Conservation (phyloP, 2,113 vertebrate genomes). For the Lynx canadensis region DNA sequence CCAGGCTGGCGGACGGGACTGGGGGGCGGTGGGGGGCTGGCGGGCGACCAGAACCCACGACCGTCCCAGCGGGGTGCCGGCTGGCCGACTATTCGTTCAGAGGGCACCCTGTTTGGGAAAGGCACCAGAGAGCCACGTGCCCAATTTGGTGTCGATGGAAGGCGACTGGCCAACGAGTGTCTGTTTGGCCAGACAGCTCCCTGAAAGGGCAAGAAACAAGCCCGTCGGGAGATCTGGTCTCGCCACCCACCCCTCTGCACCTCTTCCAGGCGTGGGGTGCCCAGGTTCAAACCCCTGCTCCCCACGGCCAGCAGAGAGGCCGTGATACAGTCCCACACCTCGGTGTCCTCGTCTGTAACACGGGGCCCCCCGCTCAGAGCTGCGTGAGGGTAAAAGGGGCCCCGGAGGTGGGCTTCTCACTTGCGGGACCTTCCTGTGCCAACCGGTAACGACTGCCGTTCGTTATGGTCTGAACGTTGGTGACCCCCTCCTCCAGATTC, state of each 20-base stretch:
- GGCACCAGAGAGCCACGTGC: accelerated
- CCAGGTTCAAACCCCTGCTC: not conserved
- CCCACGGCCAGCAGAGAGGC: too few relatives aligned
- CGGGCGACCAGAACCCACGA: not conserved
- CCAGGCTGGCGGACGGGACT: not conserved
- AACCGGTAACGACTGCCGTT: not conserved
- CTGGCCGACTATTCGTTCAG: not conserved
- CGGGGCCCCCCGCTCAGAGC: not conserved
- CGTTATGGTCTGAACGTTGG: not conserved
- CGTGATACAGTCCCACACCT: accelerated
- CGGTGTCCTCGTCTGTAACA: not conserved
- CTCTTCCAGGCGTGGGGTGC: too few relatives aligned
- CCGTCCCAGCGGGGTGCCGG: accelerated
- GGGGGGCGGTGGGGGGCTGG: accelerated
- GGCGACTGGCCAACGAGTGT: accelerated
- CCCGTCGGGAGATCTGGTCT: not conserved
- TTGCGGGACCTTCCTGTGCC: accelerated
- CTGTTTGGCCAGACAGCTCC: not conserved
- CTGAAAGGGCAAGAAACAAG: not conserved
- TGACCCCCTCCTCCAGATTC: not conserved
- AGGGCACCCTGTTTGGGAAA: not conserved
- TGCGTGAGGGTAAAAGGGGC: not conserved
- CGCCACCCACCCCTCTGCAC: not conserved
- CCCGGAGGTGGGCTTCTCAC: accelerated
- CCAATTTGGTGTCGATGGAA: accelerated